Evolutionary conservation across 2,113 vertebrate genomes (phyloP), one percentile per base, ranked within the genome.

Genomic region (Isichthys henryi): DNA sequence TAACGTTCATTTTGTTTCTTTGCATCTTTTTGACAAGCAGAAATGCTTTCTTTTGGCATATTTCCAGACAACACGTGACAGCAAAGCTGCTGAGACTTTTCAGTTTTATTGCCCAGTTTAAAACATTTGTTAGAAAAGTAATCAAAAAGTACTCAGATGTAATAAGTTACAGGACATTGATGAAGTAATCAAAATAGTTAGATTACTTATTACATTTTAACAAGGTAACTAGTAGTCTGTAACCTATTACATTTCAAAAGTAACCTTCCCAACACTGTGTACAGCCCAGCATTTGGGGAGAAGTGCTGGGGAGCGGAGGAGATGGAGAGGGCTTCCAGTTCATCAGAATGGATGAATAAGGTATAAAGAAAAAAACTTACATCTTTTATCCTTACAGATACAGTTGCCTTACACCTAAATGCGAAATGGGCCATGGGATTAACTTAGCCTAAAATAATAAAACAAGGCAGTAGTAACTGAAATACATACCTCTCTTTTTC

Each of bases 401-500:
- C n/a, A 31, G n/a, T 31, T 70, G 10, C 27, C 13, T 31, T 70
- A 70, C 62, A 31, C 62, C 62, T 13, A 43, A 80, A 80, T 80
- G 74, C 19, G 35, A 15, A 80, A 80, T 80, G 31, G 74, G 45
- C 3, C 45, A 48, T 84, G 45, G 39, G 10, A 87, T 35, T 21
- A 15, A 52, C 17, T 31, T 5, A 53, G 49, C 15, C 27, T 27
- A 31, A 52, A 21, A 7, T 35, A 56, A 87, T 35, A 53, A 15
- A 35, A 48, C 17, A 43, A 58, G 53, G 39, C 21, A 87, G 27
- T 15, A 52, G 62, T 27, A 39, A 19, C 35, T 8, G 83, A 46
- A 88, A 35, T 88, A 97, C 98, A 97, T 95, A 99, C 98, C 96
- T 96, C 88, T 96, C 95, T 86, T 95, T 96, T 89, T 98, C 97